Evolutionary conservation across 2,797 vertebrate species (phyloP), one percentile per base, ranked within the genome.

Genomic region (Nannoperca australis): DNA sequence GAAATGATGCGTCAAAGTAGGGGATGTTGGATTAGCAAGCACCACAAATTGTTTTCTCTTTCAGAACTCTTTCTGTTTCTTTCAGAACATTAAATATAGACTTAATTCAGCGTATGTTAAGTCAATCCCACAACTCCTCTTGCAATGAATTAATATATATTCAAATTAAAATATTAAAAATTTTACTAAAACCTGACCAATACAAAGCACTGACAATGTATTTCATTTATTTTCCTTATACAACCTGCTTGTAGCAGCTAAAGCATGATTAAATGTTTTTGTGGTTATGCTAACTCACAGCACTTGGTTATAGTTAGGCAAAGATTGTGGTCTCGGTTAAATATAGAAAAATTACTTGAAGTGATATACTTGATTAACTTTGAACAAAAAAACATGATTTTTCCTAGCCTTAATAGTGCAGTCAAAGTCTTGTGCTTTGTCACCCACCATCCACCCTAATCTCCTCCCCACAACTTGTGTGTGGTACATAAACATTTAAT

Each of bases 1-100:
- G 53, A 58, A 56, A 61, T 76, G 30, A 79, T 80, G 56, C 81
- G 67, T 63, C 22, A 49, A 73, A 83, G 56, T 20, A 27, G 27
- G 17, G n/a, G 9, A 18, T 67, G n/a, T 71, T 75, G 63, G 67
- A 78, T 75, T 53, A 71, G n/a, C 53, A 71, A 67, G 40, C 66
- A 64, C 14, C 30, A 9, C 27, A 82, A 53, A 70, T 7, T 18
- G 8, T 13, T 20, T 62, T 4, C 5, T 15, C 7, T n/a, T 15
- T 56, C 2, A 53, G 7, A 34, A 76, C 53, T 76, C 66, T 34
- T 49, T 11, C n/a, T 14, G 11, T 53, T 56, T 38, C 27, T 73
- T 36, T 58, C 4, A 65, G 18, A 45, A 54, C 2, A 47, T 56
- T 7, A 45, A 69, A 62, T 56, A 77, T 4, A 50, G 34, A 53